Evolutionary conservation across 1,140 invertebrate genomes (phyloP).

Genomic region (Monomorium pharaonis): DNA sequence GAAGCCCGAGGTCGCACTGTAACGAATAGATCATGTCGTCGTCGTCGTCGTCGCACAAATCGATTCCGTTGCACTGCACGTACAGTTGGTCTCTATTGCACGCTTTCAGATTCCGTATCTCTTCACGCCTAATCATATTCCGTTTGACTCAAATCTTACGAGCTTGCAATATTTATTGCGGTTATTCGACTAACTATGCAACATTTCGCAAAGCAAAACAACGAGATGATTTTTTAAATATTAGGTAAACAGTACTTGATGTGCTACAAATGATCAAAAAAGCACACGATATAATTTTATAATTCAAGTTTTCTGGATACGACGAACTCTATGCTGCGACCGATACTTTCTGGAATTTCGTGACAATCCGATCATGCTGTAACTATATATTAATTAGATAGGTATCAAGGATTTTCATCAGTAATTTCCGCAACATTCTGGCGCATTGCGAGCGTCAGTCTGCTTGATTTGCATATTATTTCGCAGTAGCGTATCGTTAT

Average conservation of each 20-base stretch:
- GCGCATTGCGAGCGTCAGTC: slow-evolving; percentile 64
- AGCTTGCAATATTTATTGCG: neutral
- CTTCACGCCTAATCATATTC: slow-evolving; percentile 72
- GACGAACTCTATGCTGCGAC: neutral
- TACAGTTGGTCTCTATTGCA: slow-evolving; percentile 80
- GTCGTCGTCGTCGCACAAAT: slow-evolving; percentile 75
- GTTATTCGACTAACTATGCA: neutral
- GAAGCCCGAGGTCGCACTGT: slow-evolving; percentile 75
- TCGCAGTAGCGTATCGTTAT: slow-evolving; percentile 56
- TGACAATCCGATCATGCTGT: slow-evolving; percentile 73
- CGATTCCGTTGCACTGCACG: slow-evolving; percentile 77
- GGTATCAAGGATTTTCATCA: slow-evolving; percentile 81
- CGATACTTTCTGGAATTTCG: slow-evolving; percentile 71
- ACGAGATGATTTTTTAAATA: neutral
- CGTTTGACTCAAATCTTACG: neutral
- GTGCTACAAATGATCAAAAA: neutral
- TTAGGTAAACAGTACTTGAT: neutral
- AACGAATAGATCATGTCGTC: slow-evolving; percentile 78
- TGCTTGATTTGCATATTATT: slow-evolving; percentile 80
- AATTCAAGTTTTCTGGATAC: neutral
- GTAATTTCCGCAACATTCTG: slow-evolving; percentile 77
- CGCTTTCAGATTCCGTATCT: slow-evolving; percentile 81
- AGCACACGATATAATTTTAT: neutral
- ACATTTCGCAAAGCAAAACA: neutral
- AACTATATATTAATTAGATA: slow-evolving; percentile 82